Evolutionary conservation across 2,113 vertebrate species (phyloP), one percentile per base, ranked within the genome.

Genomic region (Vidua chalybeata): DNA sequence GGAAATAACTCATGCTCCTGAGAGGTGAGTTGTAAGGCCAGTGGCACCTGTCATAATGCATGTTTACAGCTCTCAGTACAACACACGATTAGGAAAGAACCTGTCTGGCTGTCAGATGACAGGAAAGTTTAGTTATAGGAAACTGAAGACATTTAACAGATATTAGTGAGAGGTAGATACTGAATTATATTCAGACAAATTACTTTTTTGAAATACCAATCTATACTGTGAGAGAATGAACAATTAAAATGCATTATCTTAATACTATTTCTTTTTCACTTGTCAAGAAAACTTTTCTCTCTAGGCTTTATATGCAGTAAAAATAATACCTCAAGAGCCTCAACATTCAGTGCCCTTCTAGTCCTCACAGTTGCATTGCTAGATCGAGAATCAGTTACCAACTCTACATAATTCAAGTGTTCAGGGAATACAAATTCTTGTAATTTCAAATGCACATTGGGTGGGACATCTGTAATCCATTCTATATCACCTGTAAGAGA

Each of bases 401-500:
- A 37, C 7, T 95, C 24, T 74, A 96, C 27, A 30, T 91, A 95
- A 0, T 1, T 0, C 30, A 75, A 21, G 55, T 96, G 93, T 13
- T 92, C 88, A 1, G 88, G 49, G 61, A 95, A 94, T 6, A 74
- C 0, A 58, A 18, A 20, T 2, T 11, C 39, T 75, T 3, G 21
- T 84, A 97, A 89, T 31, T 2, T 9, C 75, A 96, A 59, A 9
- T 35, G 19, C 35, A 77, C 93, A 14, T 93, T 28, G 31, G 72
- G 9, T 59, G 96, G 95, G 48, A 96, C 87, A 67, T 48, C 62
- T 83, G 49, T 95, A 87, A 97, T 97, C 94, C 52, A 24, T 92
- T 96, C 93, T 80, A 96, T 94, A 45, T 80, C 94, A 83, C 96
- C 97, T 97, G 77, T 18, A 82, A 89, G 31, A 73, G 46, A 90